phyloP scores from a whole-genome alignment of 2,888 invertebrate species.

The Drosophila subquinaria region DNA sequence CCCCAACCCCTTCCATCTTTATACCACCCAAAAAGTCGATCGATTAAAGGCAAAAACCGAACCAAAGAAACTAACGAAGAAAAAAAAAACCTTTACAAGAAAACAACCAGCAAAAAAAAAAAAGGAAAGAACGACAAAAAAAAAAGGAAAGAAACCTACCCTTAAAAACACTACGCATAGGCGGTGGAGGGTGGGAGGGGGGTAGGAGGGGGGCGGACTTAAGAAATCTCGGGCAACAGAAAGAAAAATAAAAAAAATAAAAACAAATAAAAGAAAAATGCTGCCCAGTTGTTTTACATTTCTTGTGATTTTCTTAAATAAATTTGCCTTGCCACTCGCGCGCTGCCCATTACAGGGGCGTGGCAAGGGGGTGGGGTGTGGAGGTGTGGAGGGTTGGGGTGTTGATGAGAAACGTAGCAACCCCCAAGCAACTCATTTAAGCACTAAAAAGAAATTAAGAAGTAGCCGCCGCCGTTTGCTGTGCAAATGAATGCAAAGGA shows the following conservation, averaged over 20 bases:
- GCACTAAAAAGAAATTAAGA: slow-evolving; percentile 80
- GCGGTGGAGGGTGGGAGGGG: not conserved
- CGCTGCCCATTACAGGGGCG: slow-evolving; percentile 32
- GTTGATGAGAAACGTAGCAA: slow-evolving; percentile 16
- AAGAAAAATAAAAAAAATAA: slow-evolving; percentile 34
- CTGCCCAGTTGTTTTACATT: slow-evolving; percentile 77
- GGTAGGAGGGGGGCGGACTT: not conserved
- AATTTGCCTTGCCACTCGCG: too few species aligned
- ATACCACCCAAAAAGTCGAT: slow-evolving; percentile 35
- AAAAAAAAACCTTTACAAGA: too few species aligned
- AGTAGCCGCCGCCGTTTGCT: slow-evolving; percentile 62
- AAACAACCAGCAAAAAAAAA: too few species aligned
- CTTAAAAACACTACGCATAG: slow-evolving; percentile 51
- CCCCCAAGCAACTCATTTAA: slow-evolving; percentile 72
- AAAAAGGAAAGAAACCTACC: slow-evolving; percentile 56
- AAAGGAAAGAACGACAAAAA: slow-evolving; percentile 12
- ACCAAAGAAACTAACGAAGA: slow-evolving; percentile 44
- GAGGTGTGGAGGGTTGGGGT: not conserved
- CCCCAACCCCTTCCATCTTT: not conserved
- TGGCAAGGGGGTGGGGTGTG: not conserved
- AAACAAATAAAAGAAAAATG: slow-evolving; percentile 50
- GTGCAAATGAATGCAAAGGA: slow-evolving; percentile 72
- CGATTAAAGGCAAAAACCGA: slow-evolving; percentile 52
- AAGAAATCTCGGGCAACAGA: slow-evolving; percentile 29
- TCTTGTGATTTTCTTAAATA: slow-evolving; percentile 79